These are phyloP conservation scores for Orestias chungarensis DNA, from an alignment of 2,797 vertebrate genomes.

Conservation along the genomic window DNA sequence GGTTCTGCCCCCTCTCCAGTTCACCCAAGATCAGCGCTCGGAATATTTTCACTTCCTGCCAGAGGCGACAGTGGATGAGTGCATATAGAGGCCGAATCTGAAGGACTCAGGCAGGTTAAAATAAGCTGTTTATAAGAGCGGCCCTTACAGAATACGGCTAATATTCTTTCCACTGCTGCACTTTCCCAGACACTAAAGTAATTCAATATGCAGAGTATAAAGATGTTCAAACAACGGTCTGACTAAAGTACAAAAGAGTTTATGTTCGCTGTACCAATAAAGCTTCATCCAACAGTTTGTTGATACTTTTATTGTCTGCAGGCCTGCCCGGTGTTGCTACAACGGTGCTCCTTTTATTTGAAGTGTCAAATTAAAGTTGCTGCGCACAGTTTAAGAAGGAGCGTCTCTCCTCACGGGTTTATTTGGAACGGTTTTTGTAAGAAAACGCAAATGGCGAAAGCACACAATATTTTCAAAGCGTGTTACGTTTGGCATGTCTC, in stretches of 20 bases:
- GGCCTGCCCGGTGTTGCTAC: slow-evolving; percentile 29
- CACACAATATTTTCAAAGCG: slow-evolving; percentile 26
- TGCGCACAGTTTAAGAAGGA: slow-evolving; percentile 34
- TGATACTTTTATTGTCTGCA: slow-evolving; percentile 54
- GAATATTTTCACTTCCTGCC: slow-evolving; percentile 96
- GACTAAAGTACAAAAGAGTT: slow-evolving; percentile 45
- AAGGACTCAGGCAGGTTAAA: slow-evolving; percentile 21
- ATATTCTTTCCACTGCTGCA: slow-evolving; percentile 47
- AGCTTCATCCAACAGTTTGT: slow-evolving; percentile 45
- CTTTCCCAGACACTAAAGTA: slow-evolving; percentile 52
- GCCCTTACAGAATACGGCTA: slow-evolving; percentile 36
- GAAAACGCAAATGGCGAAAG: slow-evolving; percentile 55
- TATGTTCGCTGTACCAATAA: slow-evolving; percentile 37
- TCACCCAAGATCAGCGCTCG: slow-evolving; percentile 95
- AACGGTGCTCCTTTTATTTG: slow-evolving; percentile 35
- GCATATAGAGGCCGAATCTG: slow-evolving; percentile 29
- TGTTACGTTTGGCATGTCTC: slow-evolving; percentile 72
- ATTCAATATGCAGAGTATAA: slow-evolving; percentile 57
- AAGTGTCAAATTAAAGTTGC: slow-evolving; percentile 50
- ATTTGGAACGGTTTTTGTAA: slow-evolving; percentile 38
- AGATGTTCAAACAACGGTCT: slow-evolving; percentile 53
- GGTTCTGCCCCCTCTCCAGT: slow-evolving; percentile 94
- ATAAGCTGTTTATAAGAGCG: slow-evolving; percentile 42
- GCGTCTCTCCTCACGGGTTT: slow-evolving; percentile 33
- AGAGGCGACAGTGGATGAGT: slow-evolving; percentile 38